phyloP scores from a whole-genome alignment of 2,797 vertebrate genomes.

The Botia kubotai region DNA sequence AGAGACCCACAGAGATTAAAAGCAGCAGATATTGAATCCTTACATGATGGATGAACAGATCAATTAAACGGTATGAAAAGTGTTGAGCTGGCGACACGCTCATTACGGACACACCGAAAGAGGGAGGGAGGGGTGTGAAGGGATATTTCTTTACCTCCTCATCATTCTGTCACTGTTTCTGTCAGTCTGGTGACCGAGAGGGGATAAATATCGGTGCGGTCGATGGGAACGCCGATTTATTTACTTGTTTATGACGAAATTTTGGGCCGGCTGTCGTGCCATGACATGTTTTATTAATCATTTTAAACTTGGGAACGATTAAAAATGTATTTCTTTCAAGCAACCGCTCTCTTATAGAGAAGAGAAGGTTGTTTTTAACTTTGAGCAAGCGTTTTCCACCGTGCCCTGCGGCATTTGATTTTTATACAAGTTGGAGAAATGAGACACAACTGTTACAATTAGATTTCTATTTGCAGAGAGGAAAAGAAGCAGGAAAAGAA shows the following conservation, averaged over 20 bases:
- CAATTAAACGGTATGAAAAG: slow-evolving; percentile 80
- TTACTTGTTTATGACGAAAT: slow-evolving; percentile 40
- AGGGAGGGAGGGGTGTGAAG: slow-evolving; percentile 55
- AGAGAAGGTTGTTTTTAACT: not conserved
- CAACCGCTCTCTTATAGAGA: not conserved
- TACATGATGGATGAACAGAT: slow-evolving; percentile 79
- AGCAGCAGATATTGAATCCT: slow-evolving; percentile 71
- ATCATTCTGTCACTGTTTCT: slow-evolving; percentile 34
- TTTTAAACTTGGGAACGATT: slow-evolving; percentile 15
- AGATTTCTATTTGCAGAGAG: slow-evolving; percentile 22
- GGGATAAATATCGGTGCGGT: slow-evolving; percentile 33
- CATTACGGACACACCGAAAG: slow-evolving; percentile 74
- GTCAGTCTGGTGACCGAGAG: slow-evolving; percentile 38
- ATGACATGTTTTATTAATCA: slow-evolving; percentile 8
- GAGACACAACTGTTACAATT: not conserved
- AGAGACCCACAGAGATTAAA: slow-evolving; percentile 70
- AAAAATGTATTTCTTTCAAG: slow-evolving; percentile 22
- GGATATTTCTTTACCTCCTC: slow-evolving; percentile 54
- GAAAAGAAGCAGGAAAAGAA: not conserved
- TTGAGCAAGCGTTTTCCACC: slow-evolving; percentile 3
- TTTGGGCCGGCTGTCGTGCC: not conserved
- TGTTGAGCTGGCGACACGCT: slow-evolving; percentile 79
- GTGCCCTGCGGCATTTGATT: slow-evolving; percentile 13
- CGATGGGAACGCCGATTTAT: slow-evolving; percentile 40
- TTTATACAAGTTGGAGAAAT: slow-evolving; percentile 12